A percentile compares a stretch with the other conserved stretches of the same genome.
These are phyloP conservation scores for Antigone vipio DNA, from an alignment of 2,113 vertebrate genomes.

Conservation along the genomic window DNA sequence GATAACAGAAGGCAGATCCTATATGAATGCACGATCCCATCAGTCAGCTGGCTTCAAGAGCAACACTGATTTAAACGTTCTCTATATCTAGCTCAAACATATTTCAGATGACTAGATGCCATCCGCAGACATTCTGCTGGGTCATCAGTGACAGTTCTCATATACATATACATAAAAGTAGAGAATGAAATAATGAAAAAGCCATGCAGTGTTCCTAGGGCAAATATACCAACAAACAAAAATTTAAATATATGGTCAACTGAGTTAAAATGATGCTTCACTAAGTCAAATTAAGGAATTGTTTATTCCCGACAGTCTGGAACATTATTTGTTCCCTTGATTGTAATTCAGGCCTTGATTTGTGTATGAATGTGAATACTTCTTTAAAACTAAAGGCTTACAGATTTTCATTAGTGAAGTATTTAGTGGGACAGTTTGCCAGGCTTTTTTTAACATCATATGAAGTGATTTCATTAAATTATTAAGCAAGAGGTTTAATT, in stretches of 20 bases:
- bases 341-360: background rate
- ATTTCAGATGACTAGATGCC: background rate
- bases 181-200: background rate
- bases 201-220: background rate
- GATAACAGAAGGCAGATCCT: background rate
- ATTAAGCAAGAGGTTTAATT: conserved; percentile 55
- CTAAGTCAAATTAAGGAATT: background rate
- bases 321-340: background rate
- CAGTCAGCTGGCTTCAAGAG: background rate
- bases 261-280: background rate
- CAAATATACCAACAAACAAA: background rate
- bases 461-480: conserved; percentile 48
- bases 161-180: background rate
- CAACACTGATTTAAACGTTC: background rate
- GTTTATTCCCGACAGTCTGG: background rate
- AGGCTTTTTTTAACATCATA: background rate
- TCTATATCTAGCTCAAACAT: background rate
- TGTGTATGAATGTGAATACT: background rate
- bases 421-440: background rate
- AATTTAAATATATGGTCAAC: background rate
- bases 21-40: background rate
- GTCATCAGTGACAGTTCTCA: background rate
- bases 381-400: background rate
- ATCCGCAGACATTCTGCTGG: background rate
- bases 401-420: background rate